Evolutionary conservation across 2,113 vertebrate species (phyloP), one percentile per base, ranked within the genome.

Genomic region (Macaca nemestrina): DNA sequence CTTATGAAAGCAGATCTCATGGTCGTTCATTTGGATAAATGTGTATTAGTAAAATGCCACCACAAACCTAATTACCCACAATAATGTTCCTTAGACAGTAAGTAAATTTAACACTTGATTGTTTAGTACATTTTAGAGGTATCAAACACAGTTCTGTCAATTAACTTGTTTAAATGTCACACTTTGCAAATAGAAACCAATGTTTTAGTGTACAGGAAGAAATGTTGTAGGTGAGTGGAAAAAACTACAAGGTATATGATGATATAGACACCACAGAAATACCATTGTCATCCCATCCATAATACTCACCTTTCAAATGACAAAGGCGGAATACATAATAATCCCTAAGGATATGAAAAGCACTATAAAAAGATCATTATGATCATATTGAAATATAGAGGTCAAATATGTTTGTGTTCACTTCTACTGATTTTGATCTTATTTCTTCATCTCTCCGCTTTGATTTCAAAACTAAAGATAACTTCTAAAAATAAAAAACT

Each of bases 381-480:
- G 55, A 76, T 43, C 48, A 25, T 72, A 82, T 32, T 88, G 43
- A 84, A 64, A 97, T 76, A 10, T 68, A 67, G 45, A 96, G 40
- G 32, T 68, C 48, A 93, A 94, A 67, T n/a, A 88, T 80, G 32
- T 52, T 68, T 40, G n/a, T 2, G 3, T 93, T 80, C 23, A 27
- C 3, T 83, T 87, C 88, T 61, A n/a, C 18, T 88, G 55, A 50
- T 45, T 83, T 64, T n/a, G 35, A 83, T 27, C 32, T 38, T 89
- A 68, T 81, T 55, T 87, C 70, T 86, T 70, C 30, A 93, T 18
- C 35, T 92, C 17, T 84, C 25, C 16, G 72, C 18, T 73, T 45
- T 88, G 23, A 40, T 73, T 88, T 90, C 8, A 87, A 90, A 85
- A 96, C 67, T 88, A 92, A 94, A 94, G 43, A 72, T 8, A 82